Evolutionary conservation across 2,888 invertebrate species (phyloP), one percentile per base, ranked within the genome.

Genomic region (Strigamia maritima): DNA sequence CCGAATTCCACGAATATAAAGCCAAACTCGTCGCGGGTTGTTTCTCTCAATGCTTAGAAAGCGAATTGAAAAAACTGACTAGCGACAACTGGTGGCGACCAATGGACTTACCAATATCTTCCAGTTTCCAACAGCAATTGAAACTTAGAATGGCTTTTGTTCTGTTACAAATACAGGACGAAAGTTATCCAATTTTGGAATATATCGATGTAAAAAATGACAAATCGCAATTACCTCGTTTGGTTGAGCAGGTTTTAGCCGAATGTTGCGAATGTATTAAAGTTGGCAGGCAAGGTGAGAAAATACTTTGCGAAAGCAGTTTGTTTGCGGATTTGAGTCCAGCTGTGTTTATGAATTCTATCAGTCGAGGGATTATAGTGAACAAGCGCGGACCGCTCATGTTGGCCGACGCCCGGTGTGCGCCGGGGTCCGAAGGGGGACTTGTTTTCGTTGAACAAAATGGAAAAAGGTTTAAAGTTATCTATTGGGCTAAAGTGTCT

Each of bases 361-460:
- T 40, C 12, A 76, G 76, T 40, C 76, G 38, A 16, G 76, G 76
- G 6, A 19, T 76, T 7, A 38, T 76, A 4, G 76, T 76, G 19
- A 31, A 76, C 40, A 38, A 31, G 16, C 19, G 10, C 4, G 19
- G 76, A n/a, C 19, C n/a, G 38, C 6, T 76, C 10, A 24, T 76
- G 14, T 38, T 76, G 19, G 35, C 38, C 16, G 76, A 76, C 38
- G 76, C 76, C 38, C 16, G 76, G n/a, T 24, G 35, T 24, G 40
- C 38, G 8, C 76, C 76, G 4, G 76, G 76, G 16, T 76, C 76
- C 8, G 76, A 76, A 40, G 76, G 76, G 6, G 76, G 76, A 16
- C 16, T 76, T 19, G 19, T 76, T 3, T 76, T 38, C 35, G 22
- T 14, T 4, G 16, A 76, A 19, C 4, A 76, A 38, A 28, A 75